Conservation (phyloP, 2,888 invertebrate genomes). For the Euzetes globulus region DNA sequence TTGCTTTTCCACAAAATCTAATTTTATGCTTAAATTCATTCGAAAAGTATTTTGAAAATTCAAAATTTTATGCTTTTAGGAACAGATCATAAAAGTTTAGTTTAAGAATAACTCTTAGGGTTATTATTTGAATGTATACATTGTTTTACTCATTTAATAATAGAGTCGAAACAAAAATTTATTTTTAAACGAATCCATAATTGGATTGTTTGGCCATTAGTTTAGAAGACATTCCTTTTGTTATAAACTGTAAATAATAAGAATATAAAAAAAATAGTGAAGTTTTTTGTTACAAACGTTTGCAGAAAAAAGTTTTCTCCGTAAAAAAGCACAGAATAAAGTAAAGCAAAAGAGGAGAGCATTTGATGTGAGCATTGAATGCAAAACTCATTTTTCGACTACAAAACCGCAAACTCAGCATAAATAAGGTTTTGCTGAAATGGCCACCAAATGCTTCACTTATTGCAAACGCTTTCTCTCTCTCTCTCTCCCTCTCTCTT, state of each 20-base stretch:
- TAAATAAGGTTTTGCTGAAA: slow-evolving; percentile 10
- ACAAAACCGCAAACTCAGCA: slow-evolving; percentile 11
- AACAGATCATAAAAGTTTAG: too few relatives aligned
- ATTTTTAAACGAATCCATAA: not conserved
- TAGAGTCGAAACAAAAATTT: too few relatives aligned
- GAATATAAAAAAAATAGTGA: not conserved
- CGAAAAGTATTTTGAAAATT: not conserved
- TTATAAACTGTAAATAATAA: not conserved
- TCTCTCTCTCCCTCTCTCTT: not conserved
- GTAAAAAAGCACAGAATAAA: not conserved
- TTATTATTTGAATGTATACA: too few relatives aligned
- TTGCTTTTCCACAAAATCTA: not conserved
- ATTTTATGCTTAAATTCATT: not conserved
- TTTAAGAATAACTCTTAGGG: too few relatives aligned
- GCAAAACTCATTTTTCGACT: not conserved
- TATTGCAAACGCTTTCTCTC: not conserved
- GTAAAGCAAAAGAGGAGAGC: not conserved
- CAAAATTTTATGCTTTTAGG: too few relatives aligned
- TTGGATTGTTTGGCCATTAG: slow-evolving; percentile 4
- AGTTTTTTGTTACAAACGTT: not conserved
- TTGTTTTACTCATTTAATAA: too few relatives aligned
- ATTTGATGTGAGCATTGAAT: not conserved
- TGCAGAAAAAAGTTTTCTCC: not conserved
- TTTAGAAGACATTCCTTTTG: not conserved
- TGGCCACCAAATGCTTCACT: slow-evolving; percentile 7